These are phyloP conservation scores for Papilio dardanus DNA, from an alignment of 1,140 invertebrate genomes.

Conservation along the genomic window DNA sequence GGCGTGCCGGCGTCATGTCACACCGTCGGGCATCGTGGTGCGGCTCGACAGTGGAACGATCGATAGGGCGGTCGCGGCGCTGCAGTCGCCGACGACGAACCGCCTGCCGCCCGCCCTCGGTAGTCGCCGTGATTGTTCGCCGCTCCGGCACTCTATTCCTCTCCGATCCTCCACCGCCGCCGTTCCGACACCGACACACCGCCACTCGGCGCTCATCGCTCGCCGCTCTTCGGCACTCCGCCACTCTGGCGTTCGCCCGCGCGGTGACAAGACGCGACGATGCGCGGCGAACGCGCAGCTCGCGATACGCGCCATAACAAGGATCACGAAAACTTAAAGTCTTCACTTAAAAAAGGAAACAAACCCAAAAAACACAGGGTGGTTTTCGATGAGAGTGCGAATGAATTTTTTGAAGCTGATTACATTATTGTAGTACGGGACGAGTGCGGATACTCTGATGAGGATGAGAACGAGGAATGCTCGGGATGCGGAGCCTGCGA, in stretches of 20 bases:
- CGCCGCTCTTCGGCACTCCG: conserved; percentile 48
- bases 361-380: conserved; percentile 87
- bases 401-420: conserved; percentile 94
- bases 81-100: conserved; percentile 55
- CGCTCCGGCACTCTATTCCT: conserved; percentile 38
- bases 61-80: conserved; percentile 71
- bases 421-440: conserved; percentile 93
- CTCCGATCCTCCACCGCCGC: conserved; percentile 52
- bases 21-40: conserved; percentile 21
- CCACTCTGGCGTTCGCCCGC: conserved; percentile 63
- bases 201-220: conserved; percentile 41
- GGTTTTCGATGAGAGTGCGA: conserved; percentile 91
- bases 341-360: conserved; percentile 77
- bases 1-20: conserved; percentile 38
- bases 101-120: conserved; percentile 39
- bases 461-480: conserved; percentile 87
- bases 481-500: conserved; percentile 86
- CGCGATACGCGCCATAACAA: conserved; percentile 80
- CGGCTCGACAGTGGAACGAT: conserved; percentile 59
- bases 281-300: conserved; percentile 78
- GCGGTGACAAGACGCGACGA: conserved; percentile 68
- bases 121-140: conserved; percentile 15
- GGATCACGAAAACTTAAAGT: conserved; percentile 79
- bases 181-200: conserved; percentile 44
- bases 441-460: conserved; percentile 91